Base-by-base conservation (phyloP, 2,888 invertebrate species). In the Osedax frankpressi region DNA sequence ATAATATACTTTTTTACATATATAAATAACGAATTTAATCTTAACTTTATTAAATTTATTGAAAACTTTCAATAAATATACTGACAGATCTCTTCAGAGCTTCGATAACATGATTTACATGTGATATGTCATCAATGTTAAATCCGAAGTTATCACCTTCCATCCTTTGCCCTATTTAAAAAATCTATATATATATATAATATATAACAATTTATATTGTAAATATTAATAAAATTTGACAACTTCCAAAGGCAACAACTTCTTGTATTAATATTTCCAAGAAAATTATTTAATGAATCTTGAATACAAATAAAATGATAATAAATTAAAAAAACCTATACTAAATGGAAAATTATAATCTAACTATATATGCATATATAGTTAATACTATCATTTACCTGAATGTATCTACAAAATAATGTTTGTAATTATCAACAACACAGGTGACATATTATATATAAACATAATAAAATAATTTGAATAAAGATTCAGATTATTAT, bases 71-170 rank as follows among this genome's bases (percentile, higher is more conserved):
- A 11, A 25, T 24, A 71, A 30, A 28, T 70, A n/a, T n/a, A 77
- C 79, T 74, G 79, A 82, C 83, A 79, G 82, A 76, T 73, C 82
- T 81, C 75, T 78, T 78, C 2, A 83, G 73, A 24, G 82, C 80
- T 72, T 81, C 81, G 72, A 82, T 80, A 25, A 82, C 78, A 72
- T 74, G 76, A 75, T 82, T 81, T 74, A 83, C 80, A 73, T 81
- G 81, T 65, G 71, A 71, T n/a, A 82, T 78, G 79, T 83, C 83
- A 71, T 77, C 76, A 19, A 79, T 79, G 74, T 77, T 77, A 76
- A 82, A 82, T 19, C 80, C 80, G 78, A 81, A 82, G 63, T 80
- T 80, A 73, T 77, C 79, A 76, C 75, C 74, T 11, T 70, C 25
- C 76, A 76, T 74, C 28, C 76, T 76, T 2, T n/a, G 29, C 0